phyloP scores from a whole-genome alignment of 2,888 invertebrate genomes.

The Artemia sp. region DNA sequence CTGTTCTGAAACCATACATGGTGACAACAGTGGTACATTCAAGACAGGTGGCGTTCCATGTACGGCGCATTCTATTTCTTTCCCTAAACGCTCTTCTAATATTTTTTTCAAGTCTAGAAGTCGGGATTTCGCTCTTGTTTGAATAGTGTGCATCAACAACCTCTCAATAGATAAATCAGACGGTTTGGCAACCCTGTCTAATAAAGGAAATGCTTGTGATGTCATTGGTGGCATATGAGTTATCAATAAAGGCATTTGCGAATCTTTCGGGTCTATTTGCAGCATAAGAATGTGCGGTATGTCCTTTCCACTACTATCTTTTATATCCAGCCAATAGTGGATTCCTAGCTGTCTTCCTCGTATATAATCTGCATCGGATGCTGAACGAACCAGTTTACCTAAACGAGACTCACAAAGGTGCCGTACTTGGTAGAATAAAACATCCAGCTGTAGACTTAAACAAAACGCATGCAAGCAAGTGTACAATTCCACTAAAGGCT shows the following conservation, averaged over 20 bases:
- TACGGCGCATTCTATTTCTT: conserved; percentile 58
- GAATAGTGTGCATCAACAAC: conserved; percentile 81
- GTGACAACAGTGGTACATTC: conserved; percentile 70
- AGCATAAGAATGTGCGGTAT: conserved; percentile 72
- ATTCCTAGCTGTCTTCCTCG: conserved; percentile 71
- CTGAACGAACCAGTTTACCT: conserved; percentile 39
- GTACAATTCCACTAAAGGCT: conserved; percentile 63
- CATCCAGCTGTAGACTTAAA: conserved; percentile 81
- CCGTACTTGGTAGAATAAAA: conserved; percentile 69
- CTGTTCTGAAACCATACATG: conserved; percentile 78
- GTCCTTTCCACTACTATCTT: conserved; percentile 55
- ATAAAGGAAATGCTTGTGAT: conserved; percentile 18
- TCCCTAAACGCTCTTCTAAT: conserved; percentile 45
- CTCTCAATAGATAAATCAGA: conserved; percentile 84
- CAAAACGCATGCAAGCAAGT: conserved; percentile 78
- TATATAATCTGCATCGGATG: conserved; percentile 45
- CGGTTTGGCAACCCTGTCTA: conserved; percentile 41
- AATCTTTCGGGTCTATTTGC: conserved; percentile 66
- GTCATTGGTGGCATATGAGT: conserved; percentile 36
- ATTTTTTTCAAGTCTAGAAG: conserved; percentile 63
- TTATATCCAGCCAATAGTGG: conserved; percentile 57
- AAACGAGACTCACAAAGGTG: conserved; percentile 70
- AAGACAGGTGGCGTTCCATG: conserved; percentile 83
- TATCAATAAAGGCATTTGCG: conserved; percentile 48
- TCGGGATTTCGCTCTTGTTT: conserved; percentile 69